Evolutionary conservation across 2,888 invertebrate genomes (phyloP).

Genomic region (Drosophila lutescens): DNA sequence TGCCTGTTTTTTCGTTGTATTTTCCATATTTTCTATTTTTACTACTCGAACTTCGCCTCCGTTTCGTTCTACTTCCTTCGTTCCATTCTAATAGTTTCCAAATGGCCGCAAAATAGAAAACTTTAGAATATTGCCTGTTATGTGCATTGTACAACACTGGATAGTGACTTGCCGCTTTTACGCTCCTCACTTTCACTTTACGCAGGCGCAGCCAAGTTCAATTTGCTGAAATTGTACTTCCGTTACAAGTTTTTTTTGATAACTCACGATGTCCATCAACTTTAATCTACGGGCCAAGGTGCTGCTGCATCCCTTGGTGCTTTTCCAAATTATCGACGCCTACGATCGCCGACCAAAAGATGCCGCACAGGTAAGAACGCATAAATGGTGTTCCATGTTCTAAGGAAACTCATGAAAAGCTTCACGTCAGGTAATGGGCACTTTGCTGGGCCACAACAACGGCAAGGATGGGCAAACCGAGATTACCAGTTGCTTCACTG

Average conservation of each 20-base stretch:
- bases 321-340: slow-evolving; percentile 63
- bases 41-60: no score
- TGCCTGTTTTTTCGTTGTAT: no score
- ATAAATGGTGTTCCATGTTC: no score
- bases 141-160: no score
- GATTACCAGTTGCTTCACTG: slow-evolving; percentile 55
- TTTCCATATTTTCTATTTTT: no score
- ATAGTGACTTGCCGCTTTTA: no score
- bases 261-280: slow-evolving; percentile 33
- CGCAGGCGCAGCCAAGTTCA: slow-evolving; percentile 28
- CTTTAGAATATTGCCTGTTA: no score
- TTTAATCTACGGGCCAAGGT: slow-evolving; percentile 52
- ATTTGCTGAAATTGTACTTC: background rate
- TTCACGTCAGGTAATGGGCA: slow-evolving; percentile 50
- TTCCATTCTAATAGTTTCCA: no score
- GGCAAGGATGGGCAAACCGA: slow-evolving; percentile 39
- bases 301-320: slow-evolving; percentile 56
- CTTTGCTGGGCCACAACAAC: slow-evolving; percentile 54
- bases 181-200: no score
- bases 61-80: no score
- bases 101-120: no score
- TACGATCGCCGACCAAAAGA: slow-evolving; percentile 60
- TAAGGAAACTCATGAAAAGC: background rate
- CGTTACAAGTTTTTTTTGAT: background rate
- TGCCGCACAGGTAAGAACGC: slow-evolving; percentile 10